Percentiles rank a stretch among this genome's conserved stretches.
Evolutionary conservation across 2,797 vertebrate species (phyloP).

Genomic region (Mycteria americana): DNA sequence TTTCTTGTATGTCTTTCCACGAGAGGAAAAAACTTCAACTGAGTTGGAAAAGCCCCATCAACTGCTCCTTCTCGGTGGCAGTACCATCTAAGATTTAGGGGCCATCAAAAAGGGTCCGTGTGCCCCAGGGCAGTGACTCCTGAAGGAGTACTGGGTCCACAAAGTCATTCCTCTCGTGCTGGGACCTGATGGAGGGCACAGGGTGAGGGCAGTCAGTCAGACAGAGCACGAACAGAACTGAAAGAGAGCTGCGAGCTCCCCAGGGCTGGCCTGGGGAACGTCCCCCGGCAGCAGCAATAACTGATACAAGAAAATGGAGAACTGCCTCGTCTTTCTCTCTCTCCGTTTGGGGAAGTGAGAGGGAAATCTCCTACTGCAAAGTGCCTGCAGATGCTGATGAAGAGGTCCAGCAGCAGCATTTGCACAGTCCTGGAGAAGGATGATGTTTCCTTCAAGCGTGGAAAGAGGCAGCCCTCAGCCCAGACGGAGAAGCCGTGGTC

Average conservation of each 20-base stretch:
- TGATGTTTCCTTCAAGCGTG: background rate
- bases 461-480: background rate
- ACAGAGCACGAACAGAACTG: background rate
- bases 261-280: background rate
- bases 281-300: background rate
- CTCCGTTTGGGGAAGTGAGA: conserved; percentile 26
- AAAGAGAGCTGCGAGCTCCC: background rate
- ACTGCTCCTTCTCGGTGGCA: background rate
- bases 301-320: background rate
- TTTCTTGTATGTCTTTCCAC: background rate
- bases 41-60: background rate
- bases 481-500: rapidly evolving
- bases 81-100: background rate
- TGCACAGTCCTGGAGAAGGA: background rate
- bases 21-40: background rate
- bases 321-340: background rate
- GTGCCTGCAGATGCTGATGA: background rate
- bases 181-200: background rate
- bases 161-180: rapidly evolving
- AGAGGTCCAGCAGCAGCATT: background rate
- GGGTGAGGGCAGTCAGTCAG: background rate
- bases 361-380: background rate
- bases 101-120: background rate
- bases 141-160: background rate
- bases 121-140: background rate